Evolutionary conservation across 2,797 vertebrate species (phyloP).

Genomic region (Manis javanica): DNA sequence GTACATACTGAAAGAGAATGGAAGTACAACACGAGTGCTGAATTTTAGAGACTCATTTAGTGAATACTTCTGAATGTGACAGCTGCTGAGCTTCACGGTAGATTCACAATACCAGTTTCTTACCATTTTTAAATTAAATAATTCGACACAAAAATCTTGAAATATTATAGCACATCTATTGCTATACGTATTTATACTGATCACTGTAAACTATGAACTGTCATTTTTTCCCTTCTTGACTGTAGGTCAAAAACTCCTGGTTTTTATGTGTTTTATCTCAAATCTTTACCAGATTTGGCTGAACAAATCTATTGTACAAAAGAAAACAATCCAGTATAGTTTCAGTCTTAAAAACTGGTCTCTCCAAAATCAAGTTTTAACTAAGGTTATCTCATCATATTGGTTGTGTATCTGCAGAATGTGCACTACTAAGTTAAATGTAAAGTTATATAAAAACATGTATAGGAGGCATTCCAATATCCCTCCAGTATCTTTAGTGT

Average conservation of each 20-base stretch:
- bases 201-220: not conserved
- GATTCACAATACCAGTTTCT: conserved; percentile 26
- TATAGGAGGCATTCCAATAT: not conserved
- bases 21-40: conserved; percentile 26
- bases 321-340: not conserved
- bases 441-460: not conserved
- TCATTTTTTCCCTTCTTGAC: not conserved
- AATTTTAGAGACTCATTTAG: conserved; percentile 16
- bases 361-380: conserved; percentile 34
- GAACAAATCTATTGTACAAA: conserved; percentile 21
- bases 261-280: conserved; percentile 31
- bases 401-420: not conserved
- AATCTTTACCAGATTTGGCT: not conserved
- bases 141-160: conserved; percentile 23
- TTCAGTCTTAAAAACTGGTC: conserved; percentile 42
- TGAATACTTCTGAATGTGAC: not conserved
- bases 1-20: conserved; percentile 1
- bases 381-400: not conserved
- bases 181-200: not conserved
- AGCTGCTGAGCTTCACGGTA: not conserved
- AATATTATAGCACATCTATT: not conserved
- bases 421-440: not conserved
- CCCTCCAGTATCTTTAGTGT: not conserved
- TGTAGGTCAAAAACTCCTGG: conserved; percentile 22
- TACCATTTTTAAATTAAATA: conserved; percentile 35